Evolutionary conservation across 2,113 vertebrate genomes (phyloP), one percentile per base, ranked within the genome.

Genomic region (Conger conger): DNA sequence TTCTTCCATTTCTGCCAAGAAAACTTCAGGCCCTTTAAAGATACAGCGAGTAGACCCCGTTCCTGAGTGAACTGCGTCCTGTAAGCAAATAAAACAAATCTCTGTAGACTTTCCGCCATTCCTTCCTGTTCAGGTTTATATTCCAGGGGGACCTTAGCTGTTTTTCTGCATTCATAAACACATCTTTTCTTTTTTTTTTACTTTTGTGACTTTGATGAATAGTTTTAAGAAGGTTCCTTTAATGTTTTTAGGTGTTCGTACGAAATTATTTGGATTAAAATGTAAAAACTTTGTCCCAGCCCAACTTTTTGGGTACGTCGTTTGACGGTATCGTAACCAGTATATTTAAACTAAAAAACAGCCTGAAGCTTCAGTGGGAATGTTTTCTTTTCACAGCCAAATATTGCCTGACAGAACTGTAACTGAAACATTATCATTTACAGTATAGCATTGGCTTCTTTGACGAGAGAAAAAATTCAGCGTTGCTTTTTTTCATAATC

Each of bases 111-210:
- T 50, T 88, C 87, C 89, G 92, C 94, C 91, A 86, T 93, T 94
- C 93, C 93, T 95, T 96, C 93, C 91, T 92, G 94, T 94, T 94
- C 89, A 92, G 87, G 90, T 95, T 89, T 87, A 91, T 89, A 92
- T 91, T 94, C 88, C 90, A 90, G 86, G 91, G 89, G 89, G 85
- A 91, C 86, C 83, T 87, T 89, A 91, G 88, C 88, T 83, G 53
- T 85, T 87, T 93, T 89, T 87, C 86, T 88, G 82, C 86, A 83
- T 91, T 80, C 82, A 88, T 83, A 86, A 88, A 35, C 27, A 45
- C 0, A 6, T 79, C 82, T 81, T 81, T 79, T 37, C 9, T 33
- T 54, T 17, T 20, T 76, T 30, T 68, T 68, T 68, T n/a, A n/a
- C n/a, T n/a, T n/a, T n/a, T n/a, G n/a, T 16, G 18, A 81, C 53